These are phyloP conservation scores for Hydropsyche betteni DNA, from an alignment of 2,888 invertebrate species.

Conservation along the genomic window DNA sequence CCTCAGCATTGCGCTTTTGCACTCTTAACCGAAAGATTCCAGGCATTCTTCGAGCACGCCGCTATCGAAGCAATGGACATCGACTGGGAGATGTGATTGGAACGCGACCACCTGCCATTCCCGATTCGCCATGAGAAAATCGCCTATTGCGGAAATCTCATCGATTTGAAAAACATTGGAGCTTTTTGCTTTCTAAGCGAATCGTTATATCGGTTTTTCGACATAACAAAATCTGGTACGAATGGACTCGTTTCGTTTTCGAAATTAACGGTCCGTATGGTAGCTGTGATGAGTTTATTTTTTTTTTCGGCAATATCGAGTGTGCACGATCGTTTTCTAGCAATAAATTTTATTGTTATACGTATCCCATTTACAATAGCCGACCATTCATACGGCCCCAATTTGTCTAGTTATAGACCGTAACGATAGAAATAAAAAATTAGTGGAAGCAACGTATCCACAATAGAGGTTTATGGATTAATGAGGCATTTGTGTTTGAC, in stretches of 20 bases:
- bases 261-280: neutral
- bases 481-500: no score
- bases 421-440: constrained; percentile 9
- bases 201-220: no score
- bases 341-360: constrained; percentile 24
- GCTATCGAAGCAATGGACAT: neutral
- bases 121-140: no score
- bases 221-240: no score
- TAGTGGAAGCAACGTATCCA: no score
- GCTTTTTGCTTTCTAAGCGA: neutral
- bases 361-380: constrained; percentile 16
- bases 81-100: neutral
- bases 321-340: constrained; percentile 27
- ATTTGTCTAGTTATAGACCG: constrained; percentile 29
- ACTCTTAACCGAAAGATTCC: neutral
- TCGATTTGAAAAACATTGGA: neutral
- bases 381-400: constrained; percentile 18
- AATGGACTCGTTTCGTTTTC: no score
- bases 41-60: constrained; percentile 29
- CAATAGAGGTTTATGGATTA: no score
- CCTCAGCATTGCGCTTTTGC: constrained; percentile 5
- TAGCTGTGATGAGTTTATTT: constrained; percentile 12
- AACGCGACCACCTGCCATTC: constrained; percentile 23
- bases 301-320: constrained; percentile 2
- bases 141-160: neutral